These are phyloP conservation scores for Sander lucioperca DNA, from an alignment of 2,113 vertebrate species.

Conservation along the genomic window DNA sequence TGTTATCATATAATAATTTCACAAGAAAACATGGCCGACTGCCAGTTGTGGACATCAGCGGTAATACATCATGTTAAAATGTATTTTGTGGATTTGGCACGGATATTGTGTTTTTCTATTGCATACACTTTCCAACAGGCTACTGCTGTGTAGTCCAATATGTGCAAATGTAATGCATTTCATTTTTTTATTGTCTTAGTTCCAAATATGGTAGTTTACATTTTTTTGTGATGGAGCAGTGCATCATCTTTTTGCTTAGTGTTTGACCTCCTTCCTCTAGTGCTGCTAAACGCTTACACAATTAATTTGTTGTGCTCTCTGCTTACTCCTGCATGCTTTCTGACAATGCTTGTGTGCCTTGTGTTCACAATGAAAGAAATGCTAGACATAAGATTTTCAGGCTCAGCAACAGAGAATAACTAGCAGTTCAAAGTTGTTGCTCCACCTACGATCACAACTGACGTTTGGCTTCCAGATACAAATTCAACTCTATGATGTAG, in stretches of 20 bases:
- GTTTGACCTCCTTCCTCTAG: conserved; percentile 6
- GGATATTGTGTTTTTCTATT: background rate
- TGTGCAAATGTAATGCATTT: background rate
- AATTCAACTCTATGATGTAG: background rate
- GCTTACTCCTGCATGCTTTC: background rate
- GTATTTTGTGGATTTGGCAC: background rate
- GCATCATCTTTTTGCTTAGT: conserved; percentile 2
- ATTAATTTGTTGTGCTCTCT: background rate
- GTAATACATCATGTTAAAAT: conserved; percentile 1
- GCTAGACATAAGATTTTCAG: too few species aligned
- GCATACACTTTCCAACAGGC: background rate
- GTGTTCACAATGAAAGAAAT: background rate
- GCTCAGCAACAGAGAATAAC: conserved; percentile 5
- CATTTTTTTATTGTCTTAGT: background rate
- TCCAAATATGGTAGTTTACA: background rate
- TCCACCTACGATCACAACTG: conserved; percentile 3
- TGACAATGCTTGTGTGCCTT: background rate
- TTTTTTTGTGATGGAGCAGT: background rate
- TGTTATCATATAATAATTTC: conserved; percentile 30
- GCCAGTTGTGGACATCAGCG: background rate
- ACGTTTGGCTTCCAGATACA: conserved; percentile 14
- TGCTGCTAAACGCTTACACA: background rate
- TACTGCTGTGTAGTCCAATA: background rate
- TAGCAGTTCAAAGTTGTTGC: background rate
- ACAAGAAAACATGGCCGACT: background rate